phyloP scores from a whole-genome alignment of 2,113 vertebrate genomes.

The Gadus chalcogrammus region DNA sequence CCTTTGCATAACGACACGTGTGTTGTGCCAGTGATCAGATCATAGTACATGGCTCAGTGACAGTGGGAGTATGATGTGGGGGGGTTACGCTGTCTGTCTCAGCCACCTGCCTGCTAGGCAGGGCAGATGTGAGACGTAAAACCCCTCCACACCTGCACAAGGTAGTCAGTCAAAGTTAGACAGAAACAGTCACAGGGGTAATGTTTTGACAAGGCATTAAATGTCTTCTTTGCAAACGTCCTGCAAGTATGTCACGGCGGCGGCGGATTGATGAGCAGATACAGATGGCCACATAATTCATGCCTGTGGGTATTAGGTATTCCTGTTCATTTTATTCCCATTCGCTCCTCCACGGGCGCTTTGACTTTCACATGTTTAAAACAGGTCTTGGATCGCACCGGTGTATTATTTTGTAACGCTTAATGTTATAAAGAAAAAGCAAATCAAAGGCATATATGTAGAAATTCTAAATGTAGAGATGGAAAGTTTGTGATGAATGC shows the following conservation, averaged over 20 bases:
- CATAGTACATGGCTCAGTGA: conserved; percentile 53
- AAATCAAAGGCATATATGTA: no score
- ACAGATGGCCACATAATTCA: conserved; percentile 63
- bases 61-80: conserved; percentile 23
- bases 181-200: conserved; percentile 70
- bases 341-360: no score
- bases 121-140: conserved; percentile 68
- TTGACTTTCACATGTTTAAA: no score
- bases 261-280: conserved; percentile 61
- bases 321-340: not conserved
- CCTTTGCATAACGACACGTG: not conserved
- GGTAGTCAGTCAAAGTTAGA: conserved; percentile 70
- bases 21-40: conserved; percentile 39
- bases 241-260: conserved; percentile 46
- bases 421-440: no score
- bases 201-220: conserved; percentile 74
- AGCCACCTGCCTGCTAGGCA: conserved; percentile 62
- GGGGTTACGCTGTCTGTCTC: conserved; percentile 56
- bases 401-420: no score
- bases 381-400: no score
- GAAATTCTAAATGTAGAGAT: no score
- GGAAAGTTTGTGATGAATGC: no score
- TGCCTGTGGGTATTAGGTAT: conserved; percentile 40
- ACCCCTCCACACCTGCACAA: conserved; percentile 64
- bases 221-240: conserved; percentile 67